Conservation (phyloP, 2,113 vertebrate genomes). For the Brachyhypopomus gauderio region DNA sequence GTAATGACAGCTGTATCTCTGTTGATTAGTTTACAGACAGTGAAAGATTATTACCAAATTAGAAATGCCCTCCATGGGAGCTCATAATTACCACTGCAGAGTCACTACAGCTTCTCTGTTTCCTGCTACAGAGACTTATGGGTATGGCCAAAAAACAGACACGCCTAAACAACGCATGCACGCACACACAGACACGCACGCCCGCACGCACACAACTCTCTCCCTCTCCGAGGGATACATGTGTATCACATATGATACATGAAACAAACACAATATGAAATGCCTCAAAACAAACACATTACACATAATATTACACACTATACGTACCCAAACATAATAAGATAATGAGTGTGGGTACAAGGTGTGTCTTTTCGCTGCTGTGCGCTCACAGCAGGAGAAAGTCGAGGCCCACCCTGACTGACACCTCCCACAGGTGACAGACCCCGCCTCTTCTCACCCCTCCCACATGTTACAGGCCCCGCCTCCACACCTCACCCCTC, state of each 20-base stretch:
- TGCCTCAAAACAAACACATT: too few relatives aligned
- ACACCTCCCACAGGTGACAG: too few relatives aligned
- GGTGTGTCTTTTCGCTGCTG: neutral
- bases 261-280: too few relatives aligned
- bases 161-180: constrained; percentile 5
- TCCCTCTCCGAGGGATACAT: neutral
- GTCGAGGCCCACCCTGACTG: too few relatives aligned
- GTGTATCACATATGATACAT: too few relatives aligned
- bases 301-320: too few relatives aligned
- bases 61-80: constrained; percentile 59
- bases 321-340: too few relatives aligned
- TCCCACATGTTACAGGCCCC: too few relatives aligned
- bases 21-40: constrained; percentile 67
- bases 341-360: too few relatives aligned
- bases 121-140: constrained; percentile 17
- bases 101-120: neutral
- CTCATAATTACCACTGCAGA: constrained; percentile 61
- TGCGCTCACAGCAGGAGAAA: neutral
- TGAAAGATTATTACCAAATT: constrained; percentile 61
- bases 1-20: constrained; percentile 57
- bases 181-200: constrained; percentile 6
- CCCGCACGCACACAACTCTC: neutral
- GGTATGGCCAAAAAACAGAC: constrained; percentile 17
- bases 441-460: too few relatives aligned
- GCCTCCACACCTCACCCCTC: neutral